phyloP scores from a whole-genome alignment of 1,140 invertebrate genomes.

The Propsilocerus akamusi region DNA sequence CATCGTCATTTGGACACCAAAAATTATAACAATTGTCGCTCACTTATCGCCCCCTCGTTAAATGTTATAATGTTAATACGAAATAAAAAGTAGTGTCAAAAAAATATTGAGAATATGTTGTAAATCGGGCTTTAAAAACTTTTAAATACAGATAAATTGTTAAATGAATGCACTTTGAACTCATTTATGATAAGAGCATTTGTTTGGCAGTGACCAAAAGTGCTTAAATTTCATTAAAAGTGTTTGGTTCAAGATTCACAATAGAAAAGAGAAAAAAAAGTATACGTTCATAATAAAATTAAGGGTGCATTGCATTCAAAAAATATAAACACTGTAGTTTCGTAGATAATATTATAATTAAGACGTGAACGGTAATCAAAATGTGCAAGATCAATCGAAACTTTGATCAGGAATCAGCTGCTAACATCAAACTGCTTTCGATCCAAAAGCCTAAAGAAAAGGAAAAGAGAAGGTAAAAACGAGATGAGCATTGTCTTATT shows the following conservation, averaged over 20 bases:
- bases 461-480: background rate
- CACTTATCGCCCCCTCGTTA: no score
- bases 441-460: constrained; percentile 1
- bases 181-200: background rate
- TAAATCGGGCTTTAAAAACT: no score
- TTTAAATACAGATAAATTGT: no score
- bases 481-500: no score
- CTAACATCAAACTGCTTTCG: background rate
- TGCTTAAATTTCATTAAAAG: background rate
- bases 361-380: background rate
- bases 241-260: background rate
- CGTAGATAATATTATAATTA: background rate
- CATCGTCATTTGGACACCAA: no score
- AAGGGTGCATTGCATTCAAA: background rate
- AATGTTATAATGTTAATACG: no score
- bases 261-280: background rate
- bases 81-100: no score
- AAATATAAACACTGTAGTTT: background rate
- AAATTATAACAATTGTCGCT: no score
- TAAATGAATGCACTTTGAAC: no score
- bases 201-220: constrained; percentile 2
- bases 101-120: no score
- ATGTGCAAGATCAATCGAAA: constrained; percentile 1
- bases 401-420: background rate
- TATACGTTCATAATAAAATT: background rate